These are phyloP conservation scores for Apodemus sylvaticus DNA, from an alignment of 2,113 vertebrate genomes.

Conservation along the genomic window DNA sequence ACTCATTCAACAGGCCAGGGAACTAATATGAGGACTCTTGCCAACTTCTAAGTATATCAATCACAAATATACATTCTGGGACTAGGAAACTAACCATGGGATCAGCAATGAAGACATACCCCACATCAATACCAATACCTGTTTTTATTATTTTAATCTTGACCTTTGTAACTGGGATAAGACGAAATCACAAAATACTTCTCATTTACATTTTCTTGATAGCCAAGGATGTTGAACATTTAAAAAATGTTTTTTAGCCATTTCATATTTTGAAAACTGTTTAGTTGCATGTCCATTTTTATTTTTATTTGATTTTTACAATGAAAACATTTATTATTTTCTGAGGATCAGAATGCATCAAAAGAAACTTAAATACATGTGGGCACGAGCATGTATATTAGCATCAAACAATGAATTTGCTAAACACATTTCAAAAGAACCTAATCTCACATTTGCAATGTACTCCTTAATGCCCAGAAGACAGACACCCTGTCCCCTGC, in stretches of 20 bases:
- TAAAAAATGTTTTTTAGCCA: background rate
- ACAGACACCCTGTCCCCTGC: constrained; percentile 44
- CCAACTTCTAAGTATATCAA: background rate
- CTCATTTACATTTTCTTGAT: background rate
- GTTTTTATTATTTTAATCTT: background rate
- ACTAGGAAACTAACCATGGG: background rate
- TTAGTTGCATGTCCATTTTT: background rate
- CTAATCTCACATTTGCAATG: constrained; percentile 64
- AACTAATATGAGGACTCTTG: background rate
- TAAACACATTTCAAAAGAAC: constrained; percentile 44
- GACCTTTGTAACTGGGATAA: background rate
- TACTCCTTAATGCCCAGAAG: constrained; percentile 76
- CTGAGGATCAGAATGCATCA: background rate
- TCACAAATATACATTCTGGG: background rate
- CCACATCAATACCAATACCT: background rate
- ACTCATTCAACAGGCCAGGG: background rate
- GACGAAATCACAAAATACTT: background rate
- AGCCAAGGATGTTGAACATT: background rate
- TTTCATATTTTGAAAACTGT: background rate
- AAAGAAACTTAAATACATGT: background rate
- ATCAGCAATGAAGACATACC: background rate
- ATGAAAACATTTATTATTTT: background rate
- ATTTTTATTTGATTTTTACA: background rate
- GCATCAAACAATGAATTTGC: background rate
- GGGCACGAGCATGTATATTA: background rate